Evolutionary conservation across 2,797 vertebrate genomes (phyloP), one percentile per base, ranked within the genome.

Genomic region (Pyrrhura leucotis): DNA sequence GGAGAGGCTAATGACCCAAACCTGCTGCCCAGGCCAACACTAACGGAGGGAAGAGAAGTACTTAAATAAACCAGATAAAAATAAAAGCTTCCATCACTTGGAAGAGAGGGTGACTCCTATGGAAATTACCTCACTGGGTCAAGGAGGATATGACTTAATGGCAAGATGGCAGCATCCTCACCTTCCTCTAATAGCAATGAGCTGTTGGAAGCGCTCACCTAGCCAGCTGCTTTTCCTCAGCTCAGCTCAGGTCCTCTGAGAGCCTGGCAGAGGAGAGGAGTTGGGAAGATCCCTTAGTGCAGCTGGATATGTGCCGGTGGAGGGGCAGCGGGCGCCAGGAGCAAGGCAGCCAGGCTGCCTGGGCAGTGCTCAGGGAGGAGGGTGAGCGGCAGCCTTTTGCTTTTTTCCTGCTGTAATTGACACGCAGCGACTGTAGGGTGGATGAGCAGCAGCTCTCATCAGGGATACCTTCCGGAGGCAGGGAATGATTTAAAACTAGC

Each of bases 21-120:
- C 23, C 53, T 5, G 10, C 48, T 44, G 16, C 35, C 25, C 26
- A 13, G 67, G 84, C 78, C 33, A 59, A 2, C 1, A 33, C 62
- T 0, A 6, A 48, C 3, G 3, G 86, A 69, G 65, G 48, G 66
- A 69, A 81, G 17, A 79, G 54, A 69, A 80, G 67, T 6, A 26
- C 26, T 5, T 81, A 90, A 93, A 90, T 78, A 93, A 82, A 61
- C 72, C 19, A 31, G 89, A 87, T 96, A 95, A 97, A 95, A 95
- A 97, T 96, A 96, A 95, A 87, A 85, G 42, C 84, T 93, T 91
- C 67, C 69, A 71, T 92, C 50, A 44, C 59, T 94, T 80, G 86
- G 91, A 92, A 94, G 72, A 87, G 78, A 85, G 76, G 20, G 39
- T 56, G 63, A 79, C 73, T 95, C 44, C 80, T 93, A 28, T 95